Base-by-base conservation (phyloP, 2,888 invertebrate species). In the Tromatobia lineatoria region DNA sequence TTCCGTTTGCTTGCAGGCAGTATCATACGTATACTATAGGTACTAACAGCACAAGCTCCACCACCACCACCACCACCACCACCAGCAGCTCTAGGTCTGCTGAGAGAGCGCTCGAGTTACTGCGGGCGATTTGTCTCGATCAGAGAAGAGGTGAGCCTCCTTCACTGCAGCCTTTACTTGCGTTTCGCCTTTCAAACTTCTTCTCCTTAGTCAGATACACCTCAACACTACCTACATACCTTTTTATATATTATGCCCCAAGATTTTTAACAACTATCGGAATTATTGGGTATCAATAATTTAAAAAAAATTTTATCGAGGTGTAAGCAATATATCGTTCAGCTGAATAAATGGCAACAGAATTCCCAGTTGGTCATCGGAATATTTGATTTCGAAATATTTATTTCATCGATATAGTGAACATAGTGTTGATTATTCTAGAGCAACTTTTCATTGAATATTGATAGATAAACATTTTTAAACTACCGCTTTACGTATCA, bases 111-210 rank as follows among this genome's bases (percentile, higher is more conserved):
- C 86, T 87, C 85, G 86, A 86, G 86, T 87, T 87, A 87, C 87
- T 86, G 86, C 87, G 87, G 87, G 87, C 85, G 86, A 87, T 87
- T 87, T 87, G 87, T 87, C 86, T 87, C 85, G 87, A 87, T 87
- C 86, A 85, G 82, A 34, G 34, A 47, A 47, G 71, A 76, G 25
- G 70, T 29, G 59, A 50, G 52, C 75, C 81, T 76, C 75, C 81
- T 81, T 34, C 70, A 47, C 45, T 25, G 25, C 64, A 70, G 18
- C 79, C 45, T 76, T 42, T 34, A 66, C 45, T 61, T 57, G 29
- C 66, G 54, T 29, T 20, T 20, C 61, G 57, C 77, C 82, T 76
- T 45, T 71, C 52, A 64, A 75, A 75, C 59, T 80, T 75, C 57
- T 71, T 57, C 57, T 64, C 57, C 57, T 59, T 61, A 59, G 67